A percentile compares a stretch with the other conserved stretches of the same genome.
Evolutionary conservation across 2,113 vertebrate species (phyloP).

Genomic region (Leucoraja erinaceus): DNA sequence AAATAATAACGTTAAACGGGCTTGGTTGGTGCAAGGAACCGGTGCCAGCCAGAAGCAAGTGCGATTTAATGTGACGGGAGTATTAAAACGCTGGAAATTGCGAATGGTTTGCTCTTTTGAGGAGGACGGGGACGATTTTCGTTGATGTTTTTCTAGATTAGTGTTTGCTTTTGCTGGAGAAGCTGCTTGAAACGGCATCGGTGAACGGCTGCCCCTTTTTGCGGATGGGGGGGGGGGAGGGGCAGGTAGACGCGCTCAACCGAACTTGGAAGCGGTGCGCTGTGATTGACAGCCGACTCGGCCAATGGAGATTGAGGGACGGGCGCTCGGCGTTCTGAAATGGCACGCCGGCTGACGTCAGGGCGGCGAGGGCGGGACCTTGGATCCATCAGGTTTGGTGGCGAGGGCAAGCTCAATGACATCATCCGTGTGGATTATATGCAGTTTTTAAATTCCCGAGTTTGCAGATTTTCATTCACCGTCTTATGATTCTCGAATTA

Average conservation of each 20-base stretch:
- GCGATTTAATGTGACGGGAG: neutral
- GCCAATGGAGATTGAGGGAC: neutral
- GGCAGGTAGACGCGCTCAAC: neutral
- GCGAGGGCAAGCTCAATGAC: neutral
- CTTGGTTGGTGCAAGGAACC: neutral
- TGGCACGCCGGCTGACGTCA: neutral
- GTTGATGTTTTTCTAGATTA: neutral
- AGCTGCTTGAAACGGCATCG: neutral
- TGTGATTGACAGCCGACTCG: neutral
- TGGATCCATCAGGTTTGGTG: neutral
- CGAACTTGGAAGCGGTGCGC: neutral
- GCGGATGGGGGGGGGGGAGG: too few relatives aligned
- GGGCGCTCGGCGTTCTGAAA: neutral
- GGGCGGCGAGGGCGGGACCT: neutral
- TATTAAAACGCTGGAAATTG: neutral
- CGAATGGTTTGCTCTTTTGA: neutral
- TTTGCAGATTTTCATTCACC: too few relatives aligned
- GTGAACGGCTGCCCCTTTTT: neutral
- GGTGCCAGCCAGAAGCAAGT: neutral
- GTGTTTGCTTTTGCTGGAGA: neutral
- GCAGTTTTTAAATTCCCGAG: neutral
- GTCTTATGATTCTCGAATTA: too few relatives aligned
- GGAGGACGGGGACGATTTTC: too few relatives aligned
- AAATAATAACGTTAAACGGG: neutral
- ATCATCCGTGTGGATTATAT: slow-evolving; percentile 11